Conservation (phyloP, 1,140 invertebrate genomes). For the Zaprionus camerounensis region DNA sequence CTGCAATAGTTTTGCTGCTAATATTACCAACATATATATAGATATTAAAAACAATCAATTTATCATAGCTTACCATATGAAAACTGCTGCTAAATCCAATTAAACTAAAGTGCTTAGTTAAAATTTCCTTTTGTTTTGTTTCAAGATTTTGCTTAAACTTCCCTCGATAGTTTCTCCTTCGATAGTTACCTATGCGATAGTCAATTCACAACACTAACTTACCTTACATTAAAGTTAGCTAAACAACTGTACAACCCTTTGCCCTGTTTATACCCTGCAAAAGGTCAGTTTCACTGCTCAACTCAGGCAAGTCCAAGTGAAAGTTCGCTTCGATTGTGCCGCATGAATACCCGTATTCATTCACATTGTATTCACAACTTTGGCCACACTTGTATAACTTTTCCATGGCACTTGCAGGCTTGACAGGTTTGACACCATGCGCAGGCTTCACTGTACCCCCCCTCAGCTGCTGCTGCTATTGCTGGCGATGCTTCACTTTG, state of each 20-base stretch:
- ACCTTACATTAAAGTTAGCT: not conserved
- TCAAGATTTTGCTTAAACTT: no score
- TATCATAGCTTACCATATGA: no score
- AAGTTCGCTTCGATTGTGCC: not conserved
- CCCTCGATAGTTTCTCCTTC: not conserved
- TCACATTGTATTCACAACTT: slow-evolving; percentile 56
- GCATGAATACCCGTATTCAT: slow-evolving; percentile 25
- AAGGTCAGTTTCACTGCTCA: not conserved
- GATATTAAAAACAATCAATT: no score
- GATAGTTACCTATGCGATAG: not conserved
- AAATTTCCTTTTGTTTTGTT: no score
- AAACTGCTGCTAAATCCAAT: no score
- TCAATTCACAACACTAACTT: not conserved
- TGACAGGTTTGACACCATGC: slow-evolving; percentile 30
- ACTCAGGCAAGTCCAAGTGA: not conserved
- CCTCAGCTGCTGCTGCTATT: slow-evolving; percentile 18
- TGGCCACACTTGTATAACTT: slow-evolving; percentile 39
- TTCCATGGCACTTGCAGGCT: slow-evolving; percentile 37
- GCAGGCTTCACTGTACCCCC: not conserved
- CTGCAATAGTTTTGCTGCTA: no score
- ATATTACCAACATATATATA: no score
- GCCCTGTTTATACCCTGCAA: not conserved
- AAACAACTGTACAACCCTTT: not conserved
- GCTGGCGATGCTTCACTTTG: slow-evolving; percentile 13
- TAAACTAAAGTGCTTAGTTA: no score